These are phyloP conservation scores for Caranx ignobilis DNA, from an alignment of 2,113 vertebrate genomes.

Conservation along the genomic window DNA sequence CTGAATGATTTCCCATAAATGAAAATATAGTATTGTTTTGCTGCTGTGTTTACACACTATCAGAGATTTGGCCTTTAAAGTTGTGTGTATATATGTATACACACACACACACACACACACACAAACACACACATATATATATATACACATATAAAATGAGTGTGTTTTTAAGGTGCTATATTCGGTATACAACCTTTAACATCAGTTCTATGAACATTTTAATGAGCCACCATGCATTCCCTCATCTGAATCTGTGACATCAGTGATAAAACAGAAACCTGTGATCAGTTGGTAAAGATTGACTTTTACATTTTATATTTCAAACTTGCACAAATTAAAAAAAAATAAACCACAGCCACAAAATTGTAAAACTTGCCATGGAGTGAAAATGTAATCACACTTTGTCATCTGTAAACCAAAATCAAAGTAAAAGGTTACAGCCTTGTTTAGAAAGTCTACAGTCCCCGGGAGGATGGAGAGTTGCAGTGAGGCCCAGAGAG, in stretches of 20 bases:
- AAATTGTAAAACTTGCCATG: slow-evolving; percentile 2
- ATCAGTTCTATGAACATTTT: neutral
- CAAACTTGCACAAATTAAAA: neutral
- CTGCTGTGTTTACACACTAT: too few relatives aligned
- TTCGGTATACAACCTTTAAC: neutral
- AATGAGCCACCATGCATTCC: neutral
- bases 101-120: too few relatives aligned
- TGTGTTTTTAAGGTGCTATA: neutral
- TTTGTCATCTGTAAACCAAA: slow-evolving; percentile 33
- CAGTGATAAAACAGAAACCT: neutral
- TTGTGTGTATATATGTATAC: too few relatives aligned
- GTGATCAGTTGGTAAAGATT: neutral
- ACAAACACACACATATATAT: too few relatives aligned
- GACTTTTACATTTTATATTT: neutral
- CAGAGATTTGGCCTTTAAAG: too few relatives aligned
- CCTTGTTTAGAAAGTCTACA: slow-evolving; percentile 14
- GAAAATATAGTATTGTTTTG: neutral
- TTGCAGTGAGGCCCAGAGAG: slow-evolving; percentile 44
- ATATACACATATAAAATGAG: too few relatives aligned
- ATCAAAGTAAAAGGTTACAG: slow-evolving; percentile 21
- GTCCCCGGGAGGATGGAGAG: slow-evolving; percentile 36
- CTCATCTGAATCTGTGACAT: neutral
- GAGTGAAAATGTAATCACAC: slow-evolving; percentile 16
- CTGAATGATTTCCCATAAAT: neutral
- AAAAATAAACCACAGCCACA: neutral